phyloP scores from a whole-genome alignment of 1,140 invertebrate species.

The Adelges cooleyi region DNA sequence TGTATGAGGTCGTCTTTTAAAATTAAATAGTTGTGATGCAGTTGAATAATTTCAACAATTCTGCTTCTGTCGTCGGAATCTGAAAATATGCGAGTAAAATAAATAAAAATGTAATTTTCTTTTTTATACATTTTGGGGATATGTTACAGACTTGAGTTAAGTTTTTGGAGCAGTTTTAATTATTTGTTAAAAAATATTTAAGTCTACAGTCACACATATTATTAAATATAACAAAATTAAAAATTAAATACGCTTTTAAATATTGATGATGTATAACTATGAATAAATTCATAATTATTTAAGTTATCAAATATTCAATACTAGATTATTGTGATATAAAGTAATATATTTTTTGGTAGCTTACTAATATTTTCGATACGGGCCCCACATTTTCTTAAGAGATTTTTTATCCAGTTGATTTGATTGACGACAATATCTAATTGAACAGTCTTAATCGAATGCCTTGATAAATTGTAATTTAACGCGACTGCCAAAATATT shows the following conservation, averaged over 20 bases:
- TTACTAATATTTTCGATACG: neutral
- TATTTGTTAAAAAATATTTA: neutral
- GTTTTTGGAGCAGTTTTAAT: neutral
- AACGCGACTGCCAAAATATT: constrained; percentile 6
- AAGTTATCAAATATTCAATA: neutral
- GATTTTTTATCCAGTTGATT: neutral
- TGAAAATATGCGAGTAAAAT: neutral
- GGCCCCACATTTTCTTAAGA: constrained; percentile 19
- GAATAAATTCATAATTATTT: too few relatives aligned
- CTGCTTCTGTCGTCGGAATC: neutral
- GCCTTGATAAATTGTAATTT: neutral
- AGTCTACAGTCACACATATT: neutral
- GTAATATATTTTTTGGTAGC: too few relatives aligned
- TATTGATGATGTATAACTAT: neutral
- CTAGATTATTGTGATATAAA: neutral
- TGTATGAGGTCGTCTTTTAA: neutral
- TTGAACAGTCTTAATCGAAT: neutral
- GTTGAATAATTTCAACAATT: constrained; percentile 3
- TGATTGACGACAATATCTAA: constrained; percentile 3
- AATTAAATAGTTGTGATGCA: neutral
- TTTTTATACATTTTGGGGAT: too few relatives aligned
- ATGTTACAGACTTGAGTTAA: neutral
- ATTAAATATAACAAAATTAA: neutral
- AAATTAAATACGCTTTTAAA: neutral
- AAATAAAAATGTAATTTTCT: neutral